A percentile compares a stretch with the other conserved stretches of the same genome.
phyloP scores from a whole-genome alignment of 2,113 vertebrate species.

The Phycodurus eques region DNA sequence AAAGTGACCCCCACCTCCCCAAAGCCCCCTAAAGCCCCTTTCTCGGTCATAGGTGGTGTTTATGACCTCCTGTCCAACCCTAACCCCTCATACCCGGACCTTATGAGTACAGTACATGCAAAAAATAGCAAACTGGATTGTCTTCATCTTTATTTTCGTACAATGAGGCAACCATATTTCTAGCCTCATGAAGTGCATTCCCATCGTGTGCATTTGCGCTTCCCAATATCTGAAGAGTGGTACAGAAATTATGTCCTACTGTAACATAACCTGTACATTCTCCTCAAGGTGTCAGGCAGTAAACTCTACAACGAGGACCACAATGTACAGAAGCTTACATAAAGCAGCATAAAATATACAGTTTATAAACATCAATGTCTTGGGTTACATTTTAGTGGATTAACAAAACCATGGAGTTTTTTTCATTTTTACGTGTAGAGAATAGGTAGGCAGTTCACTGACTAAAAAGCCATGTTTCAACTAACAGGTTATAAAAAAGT shows the following conservation, averaged over 20 bases:
- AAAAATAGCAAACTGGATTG: slow-evolving; percentile 12
- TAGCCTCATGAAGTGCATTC: background rate
- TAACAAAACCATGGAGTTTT: background rate
- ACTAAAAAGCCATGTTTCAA: background rate
- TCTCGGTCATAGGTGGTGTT: slow-evolving; percentile 26
- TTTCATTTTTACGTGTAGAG: background rate
- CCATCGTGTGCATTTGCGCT: background rate
- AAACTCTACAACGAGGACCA: background rate
- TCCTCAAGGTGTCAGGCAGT: background rate
- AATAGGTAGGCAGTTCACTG: no score
- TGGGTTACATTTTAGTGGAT: background rate
- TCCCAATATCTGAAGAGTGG: slow-evolving; percentile 1
- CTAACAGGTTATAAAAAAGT: background rate
- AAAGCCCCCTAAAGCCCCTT: background rate
- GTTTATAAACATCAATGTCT: background rate
- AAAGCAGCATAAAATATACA: background rate
- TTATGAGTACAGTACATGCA: slow-evolving; percentile 14
- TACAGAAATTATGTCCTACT: background rate
- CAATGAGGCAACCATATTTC: slow-evolving; percentile 12
- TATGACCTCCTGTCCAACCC: slow-evolving; percentile 7
- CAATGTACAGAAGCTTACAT: background rate
- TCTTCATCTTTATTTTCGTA: slow-evolving; percentile 22
- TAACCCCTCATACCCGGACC: background rate
- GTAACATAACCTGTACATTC: slow-evolving; percentile 4
- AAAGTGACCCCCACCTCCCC: slow-evolving; percentile 8